Evolutionary conservation across 2,113 vertebrate genomes (phyloP), one percentile per base, ranked within the genome.

Genomic region (Phylloscopus whistleri): DNA sequence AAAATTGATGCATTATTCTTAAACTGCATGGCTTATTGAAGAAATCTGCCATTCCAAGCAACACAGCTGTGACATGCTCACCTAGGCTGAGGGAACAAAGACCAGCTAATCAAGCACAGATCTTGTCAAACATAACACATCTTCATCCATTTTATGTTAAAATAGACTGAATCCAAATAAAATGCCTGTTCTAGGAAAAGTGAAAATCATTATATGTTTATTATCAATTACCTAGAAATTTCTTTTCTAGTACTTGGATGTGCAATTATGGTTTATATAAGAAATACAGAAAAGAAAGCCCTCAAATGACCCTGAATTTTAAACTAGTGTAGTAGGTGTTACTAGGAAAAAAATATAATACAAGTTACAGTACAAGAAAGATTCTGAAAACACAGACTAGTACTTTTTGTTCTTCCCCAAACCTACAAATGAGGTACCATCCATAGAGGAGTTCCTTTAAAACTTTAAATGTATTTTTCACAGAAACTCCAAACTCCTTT

Each of bases 401-500:
- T 83, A 24, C 48, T 48, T 90, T 64, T 70, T 89, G 44, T 23
- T 93, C 88, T 77, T 94, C 51, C 23, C 33, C 62, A 91, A 93
- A 77, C 14, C 14, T 39, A 58, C 19, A 68, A 94, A 95, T 58
- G 39, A 96, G 64, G 81, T 51, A 75, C 31, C 51, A 90, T 72
- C 46, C 75, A 69, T 91, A 90, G 30, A 93, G 67, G 89, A 96
- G 70, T 89, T 91, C 37, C 73, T 90, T 80, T 95, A 93, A 94
- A 96, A 94, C 58, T 95, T 96, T 95, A 98, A 98, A 94, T 84
- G 91, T 85, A 89, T 92, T 97, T 98, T 98, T 96, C 76, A 96
- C 94, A 97, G 95, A 97, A 97, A 97, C 96, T 85, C 78, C 82
- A 87, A 97, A 97, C 94, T 98, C 98, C 97, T 98, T 84, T 81